Evolutionary conservation across 2,113 vertebrate species (phyloP), one percentile per base, ranked within the genome.

Genomic region (Uria aalge): DNA sequence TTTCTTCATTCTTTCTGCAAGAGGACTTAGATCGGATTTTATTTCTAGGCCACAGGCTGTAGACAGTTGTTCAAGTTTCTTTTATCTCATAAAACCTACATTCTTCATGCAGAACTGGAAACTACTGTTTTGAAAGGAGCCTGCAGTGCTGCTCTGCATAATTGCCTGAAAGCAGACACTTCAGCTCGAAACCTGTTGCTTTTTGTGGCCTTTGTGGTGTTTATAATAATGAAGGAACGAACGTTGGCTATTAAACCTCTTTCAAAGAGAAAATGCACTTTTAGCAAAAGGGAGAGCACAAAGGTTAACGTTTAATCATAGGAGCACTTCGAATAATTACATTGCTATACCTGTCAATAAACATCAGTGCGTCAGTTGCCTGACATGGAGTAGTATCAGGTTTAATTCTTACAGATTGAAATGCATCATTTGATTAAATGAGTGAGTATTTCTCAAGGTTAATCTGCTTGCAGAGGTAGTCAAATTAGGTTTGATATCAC

Each of bases 141-240:
- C 66, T 82, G 92, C 96, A 97, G 93, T 85, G 88, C 92, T 68
- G 96, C 97, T 98, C 98, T 97, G 97, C 97, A 27, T 97, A 97
- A 98, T 95, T 97, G 98, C 96, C 91, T 98, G 98, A 98, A 99
- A 99, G 97, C 94, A 97, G 98, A 99, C 98, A 98, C 98, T 98
- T 96, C 83, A 96, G 94, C 97, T 98, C 96, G 85, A 74, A 97
- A 96, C 81, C 81, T 77, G 41, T 90, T 94, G 94, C 97, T 98
- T 98, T 98, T 87, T 88, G 96, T 96, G 79, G 96, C 90, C 89
- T 98, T 97, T 98, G 97, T 97, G 77, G 91, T 96, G 92, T 97
- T 98, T 89, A 90, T 96, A 97, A 97, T 98, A 97, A 97, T 95
- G 92, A 74, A 94, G 95, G 92, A 94, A 93, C 91, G 77, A 97